Evolutionary conservation across 2,888 invertebrate genomes (phyloP), one percentile per base, ranked within the genome.

Genomic region (Athalia rosae): DNA sequence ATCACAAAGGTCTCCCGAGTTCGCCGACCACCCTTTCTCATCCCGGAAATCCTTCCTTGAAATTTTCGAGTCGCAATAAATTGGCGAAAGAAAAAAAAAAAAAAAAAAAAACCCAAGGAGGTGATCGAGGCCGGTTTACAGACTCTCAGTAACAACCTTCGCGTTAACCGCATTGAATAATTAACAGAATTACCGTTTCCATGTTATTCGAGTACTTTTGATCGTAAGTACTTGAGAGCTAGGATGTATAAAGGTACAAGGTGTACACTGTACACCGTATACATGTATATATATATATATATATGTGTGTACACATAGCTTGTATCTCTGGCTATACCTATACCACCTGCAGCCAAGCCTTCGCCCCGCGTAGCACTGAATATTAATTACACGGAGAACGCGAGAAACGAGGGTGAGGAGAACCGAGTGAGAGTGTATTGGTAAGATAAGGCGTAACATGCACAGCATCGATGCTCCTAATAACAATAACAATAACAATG

Each of bases 171-270:
- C 50, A 71, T 71, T 71, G 71, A 71, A 71, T 71, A 71, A 71
- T 71, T 71, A 71, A 71, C 43, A 58, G 71, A 71, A 71, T 71
- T 71, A 71, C 58, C 71, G 71, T 45, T 45, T 56, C 71, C 71
- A 45, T 71, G 71, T 58, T 71, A 71, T 71, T 71, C 71, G 71
- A 71, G 71, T 71, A 58, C 45, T 58, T 71, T 71, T 58, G 71
- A 71, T 71, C 56, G 71, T 58, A 71, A 71, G 71, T 71, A 58
- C 67, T 67, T 53, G 56, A 71, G 71, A 71, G 53, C 53, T 53
- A 53, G 53, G 53, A 7, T 53, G 11, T n/a, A 7, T 11, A 6
- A n/a, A 7, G 71, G 71, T 71, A 45, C 43, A 69, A 53, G 69
- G 71, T 58, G 71, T 56, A 53, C 8, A 43, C 53, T 48, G 28